Percentiles rank a stretch among this genome's conserved stretches.
phyloP scores from a whole-genome alignment of 2,888 invertebrate species.

The Tetramorium bicarinatum region DNA sequence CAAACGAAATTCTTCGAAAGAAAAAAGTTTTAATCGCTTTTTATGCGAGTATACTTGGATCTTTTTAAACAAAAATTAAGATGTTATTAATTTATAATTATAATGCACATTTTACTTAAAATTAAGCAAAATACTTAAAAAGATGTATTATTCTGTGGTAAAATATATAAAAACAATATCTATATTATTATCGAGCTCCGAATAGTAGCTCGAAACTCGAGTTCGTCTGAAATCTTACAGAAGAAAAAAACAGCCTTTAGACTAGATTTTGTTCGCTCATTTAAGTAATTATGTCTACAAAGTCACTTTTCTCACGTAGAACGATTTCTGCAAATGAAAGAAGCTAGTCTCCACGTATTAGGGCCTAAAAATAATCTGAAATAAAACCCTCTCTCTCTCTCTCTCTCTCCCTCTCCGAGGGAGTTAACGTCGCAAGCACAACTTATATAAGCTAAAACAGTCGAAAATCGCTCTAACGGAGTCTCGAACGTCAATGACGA shows the following conservation, averaged over 20 bases:
- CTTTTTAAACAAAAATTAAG: constrained; percentile 5
- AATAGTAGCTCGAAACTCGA: neutral
- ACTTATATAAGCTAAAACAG: constrained; percentile 38
- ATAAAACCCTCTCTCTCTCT: constrained; percentile 7
- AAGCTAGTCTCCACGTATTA: constrained; percentile 15
- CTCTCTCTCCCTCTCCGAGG: neutral
- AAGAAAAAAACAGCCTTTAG: constrained; percentile 68
- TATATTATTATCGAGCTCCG: constrained; percentile 21
- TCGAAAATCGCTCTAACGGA: constrained; percentile 34
- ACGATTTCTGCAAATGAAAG: constrained; percentile 18
- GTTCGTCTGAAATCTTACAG: constrained; percentile 56
- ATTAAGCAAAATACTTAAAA: constrained; percentile 21
- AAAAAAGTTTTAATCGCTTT: constrained; percentile 5
- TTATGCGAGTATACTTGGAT: constrained; percentile 11
- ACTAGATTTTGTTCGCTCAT: constrained; percentile 69
- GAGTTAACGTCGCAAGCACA: constrained; percentile 1
- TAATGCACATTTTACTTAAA: constrained; percentile 21
- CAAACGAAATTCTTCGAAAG: neutral
- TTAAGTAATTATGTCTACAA: constrained; percentile 45
- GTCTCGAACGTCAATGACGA: constrained; percentile 38
- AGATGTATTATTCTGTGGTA: constrained; percentile 24
- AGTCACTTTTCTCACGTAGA: constrained; percentile 28
- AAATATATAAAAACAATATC: constrained; percentile 37
- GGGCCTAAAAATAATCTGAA: constrained; percentile 11
- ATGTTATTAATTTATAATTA: neutral